Evolutionary conservation across 2,888 invertebrate genomes (phyloP).

Genomic region (Drosophila quinaria): DNA sequence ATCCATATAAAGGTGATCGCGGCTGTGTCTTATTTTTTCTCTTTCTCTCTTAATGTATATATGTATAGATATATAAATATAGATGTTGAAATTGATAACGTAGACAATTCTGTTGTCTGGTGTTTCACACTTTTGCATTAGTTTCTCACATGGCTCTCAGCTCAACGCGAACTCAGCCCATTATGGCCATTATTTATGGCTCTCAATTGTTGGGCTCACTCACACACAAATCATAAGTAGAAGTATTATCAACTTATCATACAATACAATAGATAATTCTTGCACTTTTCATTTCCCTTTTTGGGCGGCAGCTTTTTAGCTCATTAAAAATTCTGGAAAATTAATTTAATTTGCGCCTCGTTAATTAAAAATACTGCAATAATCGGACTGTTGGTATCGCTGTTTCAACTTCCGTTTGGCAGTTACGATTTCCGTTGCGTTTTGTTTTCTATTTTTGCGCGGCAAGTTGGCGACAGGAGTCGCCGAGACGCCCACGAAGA

Average conservation of each 20-base stretch:
- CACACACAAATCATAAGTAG: constrained; percentile 72
- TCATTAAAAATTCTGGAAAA: constrained; percentile 76
- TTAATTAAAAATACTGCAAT: constrained; percentile 77
- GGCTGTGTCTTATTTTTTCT: constrained; percentile 6
- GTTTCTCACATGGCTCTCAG: constrained; percentile 76
- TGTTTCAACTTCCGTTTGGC: constrained; percentile 38
- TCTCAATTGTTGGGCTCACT: constrained; percentile 74
- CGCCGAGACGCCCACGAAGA: constrained; percentile 59
- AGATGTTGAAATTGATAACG: constrained; percentile 60
- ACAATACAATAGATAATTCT: constrained; percentile 74
- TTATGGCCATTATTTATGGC: constrained; percentile 76
- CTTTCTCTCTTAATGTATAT: constrained; percentile 18
- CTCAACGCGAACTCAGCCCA: constrained; percentile 61
- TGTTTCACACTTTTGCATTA: constrained; percentile 63
- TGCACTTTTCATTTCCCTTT: constrained; percentile 70
- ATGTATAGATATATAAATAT: constrained; percentile 48
- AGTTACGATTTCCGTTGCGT: constrained; percentile 35
- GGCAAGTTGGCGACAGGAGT: constrained; percentile 69
- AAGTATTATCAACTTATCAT: constrained; percentile 73
- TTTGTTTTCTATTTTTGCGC: constrained; percentile 27
- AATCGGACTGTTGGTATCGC: constrained; percentile 51
- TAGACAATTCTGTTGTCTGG: constrained; percentile 52
- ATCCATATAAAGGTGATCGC: constrained; percentile 65
- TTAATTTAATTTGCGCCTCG: constrained; percentile 58
- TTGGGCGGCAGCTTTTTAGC: constrained; percentile 20